These are phyloP conservation scores for Peromyscus maniculatus DNA, from an alignment of 2,113 vertebrate genomes.

Conservation along the genomic window DNA sequence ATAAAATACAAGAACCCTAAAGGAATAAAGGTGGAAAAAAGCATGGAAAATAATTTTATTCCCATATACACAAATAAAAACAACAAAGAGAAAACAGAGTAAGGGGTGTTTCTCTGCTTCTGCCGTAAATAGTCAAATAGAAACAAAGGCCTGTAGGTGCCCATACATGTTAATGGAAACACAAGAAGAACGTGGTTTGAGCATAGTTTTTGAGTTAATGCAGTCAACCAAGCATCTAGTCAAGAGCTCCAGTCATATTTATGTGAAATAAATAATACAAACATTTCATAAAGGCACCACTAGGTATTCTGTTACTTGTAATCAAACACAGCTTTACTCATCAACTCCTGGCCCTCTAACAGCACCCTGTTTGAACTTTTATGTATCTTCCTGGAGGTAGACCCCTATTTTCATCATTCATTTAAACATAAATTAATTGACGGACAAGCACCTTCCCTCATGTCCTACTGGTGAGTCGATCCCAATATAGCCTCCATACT, in stretches of 20 bases:
- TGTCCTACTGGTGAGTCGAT: neutral
- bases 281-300: neutral
- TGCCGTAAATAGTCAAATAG: neutral
- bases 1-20: neutral
- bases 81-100: neutral
- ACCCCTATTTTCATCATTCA: neutral
- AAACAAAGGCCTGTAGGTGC: neutral
- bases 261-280: slow-evolving; percentile 24
- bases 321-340: neutral
- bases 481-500: neutral
- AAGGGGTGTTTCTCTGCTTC: neutral
- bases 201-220: neutral
- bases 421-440: neutral
- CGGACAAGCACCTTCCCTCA: neutral
- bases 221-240: neutral
- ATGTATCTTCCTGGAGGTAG: neutral
- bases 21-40: neutral
- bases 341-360: neutral
- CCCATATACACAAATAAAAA: neutral
- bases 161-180: neutral
- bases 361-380: neutral
- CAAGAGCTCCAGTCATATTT: neutral
- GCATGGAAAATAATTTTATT: neutral
- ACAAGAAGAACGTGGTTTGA: neutral
- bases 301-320: neutral